Conservation (phyloP, 2,888 invertebrate species). For the Ophraella communa region DNA sequence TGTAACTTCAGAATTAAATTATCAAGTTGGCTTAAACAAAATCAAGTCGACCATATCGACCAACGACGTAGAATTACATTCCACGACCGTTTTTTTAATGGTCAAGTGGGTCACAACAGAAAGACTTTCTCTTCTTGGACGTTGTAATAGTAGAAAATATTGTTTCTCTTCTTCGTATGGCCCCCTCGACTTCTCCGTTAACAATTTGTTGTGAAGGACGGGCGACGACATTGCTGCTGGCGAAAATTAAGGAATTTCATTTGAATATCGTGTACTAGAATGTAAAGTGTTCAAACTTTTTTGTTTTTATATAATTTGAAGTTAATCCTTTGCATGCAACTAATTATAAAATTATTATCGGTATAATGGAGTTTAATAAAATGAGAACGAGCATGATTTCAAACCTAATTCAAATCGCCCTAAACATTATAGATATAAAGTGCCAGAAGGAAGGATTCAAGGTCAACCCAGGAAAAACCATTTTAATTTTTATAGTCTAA, state of each 20-base stretch:
- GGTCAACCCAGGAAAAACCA: no score
- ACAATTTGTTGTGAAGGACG: slow-evolving; percentile 46
- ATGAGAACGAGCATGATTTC: no score
- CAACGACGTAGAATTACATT: slow-evolving; percentile 44
- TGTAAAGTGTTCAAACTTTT: slow-evolving; percentile 1
- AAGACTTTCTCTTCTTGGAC: slow-evolving; percentile 52
- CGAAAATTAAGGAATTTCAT: slow-evolving; percentile 18
- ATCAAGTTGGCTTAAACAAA: neutral
- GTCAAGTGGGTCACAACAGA: slow-evolving; percentile 50
- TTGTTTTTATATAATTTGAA: neutral
- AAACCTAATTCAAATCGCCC: no score
- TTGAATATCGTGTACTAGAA: slow-evolving; percentile 20
- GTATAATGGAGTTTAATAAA: no score
- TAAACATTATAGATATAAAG: no score
- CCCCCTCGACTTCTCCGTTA: slow-evolving; percentile 11
- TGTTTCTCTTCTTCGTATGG: slow-evolving; percentile 25
- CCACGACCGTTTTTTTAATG: slow-evolving; percentile 47
- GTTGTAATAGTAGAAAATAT: slow-evolving; percentile 39
- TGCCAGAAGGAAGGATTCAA: no score
- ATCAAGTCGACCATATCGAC: slow-evolving; percentile 14
- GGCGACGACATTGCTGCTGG: slow-evolving; percentile 50
- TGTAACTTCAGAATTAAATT: slow-evolving; percentile 7
- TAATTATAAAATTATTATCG: no score
- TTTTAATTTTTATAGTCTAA: no score
- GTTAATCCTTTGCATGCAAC: no score